phyloP scores from a whole-genome alignment of 2,888 invertebrate genomes.

The Spilarctia lutea region DNA sequence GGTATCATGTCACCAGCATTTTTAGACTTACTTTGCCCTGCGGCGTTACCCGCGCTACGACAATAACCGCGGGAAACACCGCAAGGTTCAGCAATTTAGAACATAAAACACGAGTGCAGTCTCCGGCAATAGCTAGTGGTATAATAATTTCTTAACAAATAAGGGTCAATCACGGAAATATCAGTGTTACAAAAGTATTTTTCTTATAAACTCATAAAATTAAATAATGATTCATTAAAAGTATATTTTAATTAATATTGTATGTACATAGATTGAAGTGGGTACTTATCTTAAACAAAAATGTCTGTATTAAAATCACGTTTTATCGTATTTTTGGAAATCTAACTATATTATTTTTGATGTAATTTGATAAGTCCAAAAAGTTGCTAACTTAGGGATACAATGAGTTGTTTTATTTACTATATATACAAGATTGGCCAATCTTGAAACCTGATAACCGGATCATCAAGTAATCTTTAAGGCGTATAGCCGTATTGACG shows the following conservation, averaged over 20 bases:
- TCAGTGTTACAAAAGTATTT: slow-evolving; percentile 21
- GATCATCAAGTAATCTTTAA: background rate
- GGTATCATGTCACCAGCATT: too few species aligned
- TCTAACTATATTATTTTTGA: background rate
- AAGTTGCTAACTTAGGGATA: too few species aligned
- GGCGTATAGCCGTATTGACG: background rate
- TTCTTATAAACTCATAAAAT: slow-evolving; percentile 9
- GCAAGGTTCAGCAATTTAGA: too few species aligned
- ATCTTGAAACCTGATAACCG: background rate
- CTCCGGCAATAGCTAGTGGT: background rate
- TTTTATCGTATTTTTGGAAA: background rate
- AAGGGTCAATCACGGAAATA: slow-evolving; percentile 9
- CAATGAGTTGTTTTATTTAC: background rate
- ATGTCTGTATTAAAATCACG: too few species aligned
- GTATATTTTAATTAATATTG: background rate
- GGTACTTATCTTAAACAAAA: too few species aligned
- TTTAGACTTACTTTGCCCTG: too few species aligned
- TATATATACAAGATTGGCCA: background rate
- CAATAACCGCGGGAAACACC: too few species aligned
- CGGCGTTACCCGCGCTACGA: too few species aligned
- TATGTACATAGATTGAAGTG: background rate
- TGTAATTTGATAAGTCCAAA: background rate
- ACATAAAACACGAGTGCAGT: too few species aligned
- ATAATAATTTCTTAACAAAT: background rate
- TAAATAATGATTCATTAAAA: background rate